Evolutionary conservation across 2,113 vertebrate genomes (phyloP).

Genomic region (Genyomyrus donnyi): DNA sequence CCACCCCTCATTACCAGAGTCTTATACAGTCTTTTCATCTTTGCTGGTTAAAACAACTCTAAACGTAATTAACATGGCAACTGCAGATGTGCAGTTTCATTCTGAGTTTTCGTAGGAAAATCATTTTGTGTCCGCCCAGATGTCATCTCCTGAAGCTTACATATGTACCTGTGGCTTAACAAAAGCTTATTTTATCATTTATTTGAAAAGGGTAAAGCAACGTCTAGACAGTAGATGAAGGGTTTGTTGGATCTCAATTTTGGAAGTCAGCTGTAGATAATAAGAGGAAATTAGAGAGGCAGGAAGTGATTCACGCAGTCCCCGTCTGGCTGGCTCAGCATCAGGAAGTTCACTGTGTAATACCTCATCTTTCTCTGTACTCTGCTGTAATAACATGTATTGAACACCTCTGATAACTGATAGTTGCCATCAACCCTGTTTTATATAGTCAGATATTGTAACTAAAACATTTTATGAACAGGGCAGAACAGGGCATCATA

Average conservation of each 20-base stretch:
- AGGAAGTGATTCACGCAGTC: conserved; percentile 30
- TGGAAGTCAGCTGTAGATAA: neutral
- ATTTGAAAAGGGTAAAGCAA: neutral
- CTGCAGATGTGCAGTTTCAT: neutral
- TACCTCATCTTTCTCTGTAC: conserved; percentile 50
- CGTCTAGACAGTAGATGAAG: neutral
- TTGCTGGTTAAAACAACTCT: neutral
- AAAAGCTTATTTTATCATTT: conserved; percentile 15
- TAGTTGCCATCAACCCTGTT: conserved; percentile 57
- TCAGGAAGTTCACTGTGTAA: conserved; percentile 59
- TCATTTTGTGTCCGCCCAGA: neutral
- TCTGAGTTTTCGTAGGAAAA: neutral
- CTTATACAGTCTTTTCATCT: neutral
- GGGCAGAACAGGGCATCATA: too few species aligned
- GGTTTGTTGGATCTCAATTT: neutral
- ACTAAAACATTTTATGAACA: conserved; percentile 27
- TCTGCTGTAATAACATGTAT: conserved; percentile 62
- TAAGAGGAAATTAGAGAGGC: neutral
- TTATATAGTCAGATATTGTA: conserved; percentile 52
- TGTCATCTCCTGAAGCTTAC: neutral
- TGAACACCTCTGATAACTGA: conserved; percentile 62
- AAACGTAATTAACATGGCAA: neutral
- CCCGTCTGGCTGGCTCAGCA: conserved; percentile 50
- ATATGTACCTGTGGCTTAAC: neutral
- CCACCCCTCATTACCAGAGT: neutral